Base-by-base conservation (phyloP, 2,113 vertebrate species). In the Oryzias curvinotus region DNA sequence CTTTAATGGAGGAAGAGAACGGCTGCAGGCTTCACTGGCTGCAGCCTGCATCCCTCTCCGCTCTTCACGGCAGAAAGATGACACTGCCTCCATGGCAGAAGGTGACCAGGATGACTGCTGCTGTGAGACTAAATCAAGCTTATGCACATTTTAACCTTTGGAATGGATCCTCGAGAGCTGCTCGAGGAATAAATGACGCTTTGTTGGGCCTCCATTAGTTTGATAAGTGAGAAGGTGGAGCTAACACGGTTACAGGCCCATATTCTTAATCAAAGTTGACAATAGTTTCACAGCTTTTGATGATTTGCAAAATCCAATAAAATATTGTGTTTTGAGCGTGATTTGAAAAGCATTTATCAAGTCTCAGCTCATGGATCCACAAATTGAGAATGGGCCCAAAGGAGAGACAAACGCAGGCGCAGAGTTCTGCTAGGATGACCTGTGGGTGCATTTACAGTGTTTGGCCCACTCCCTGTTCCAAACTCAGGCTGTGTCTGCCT, bases 81-180 rank as follows among this genome's bases (percentile, higher is more conserved):
- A 70, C 63, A 68, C 52, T 46, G 51, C 46, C 77, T 63, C 41
- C 30, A 73, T 73, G 75, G 63, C 60, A 58, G 69, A 71, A 77
- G 71, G 64, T 81, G 73, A 73, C 69, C 75, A 67, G 41, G 80
- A 67, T 77, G 77, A 86, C 79, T 82, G 76, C 61, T 72, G 72
- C 46, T 5, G 54, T 60, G 68, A 62, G 75, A 62, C 71, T 73
- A 77, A 82, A 80, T 83, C 80, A 80, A 68, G 79, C 65, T 7
- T 43, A 50, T 62, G 60, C 54, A 57, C 59, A 46, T 30, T 36
- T 81, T 81, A 75, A 77, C 72, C 72, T 81, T 65, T 75, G 57
- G 55, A 43, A 76, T 57, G 71, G 52, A 77, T 71, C 54, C 52
- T 68, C 75, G 65, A 65, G 49, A 48, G 21, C 68, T 50, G 58